Base-by-base conservation (phyloP, 2,888 invertebrate genomes). In the Drosophila testacea region DNA sequence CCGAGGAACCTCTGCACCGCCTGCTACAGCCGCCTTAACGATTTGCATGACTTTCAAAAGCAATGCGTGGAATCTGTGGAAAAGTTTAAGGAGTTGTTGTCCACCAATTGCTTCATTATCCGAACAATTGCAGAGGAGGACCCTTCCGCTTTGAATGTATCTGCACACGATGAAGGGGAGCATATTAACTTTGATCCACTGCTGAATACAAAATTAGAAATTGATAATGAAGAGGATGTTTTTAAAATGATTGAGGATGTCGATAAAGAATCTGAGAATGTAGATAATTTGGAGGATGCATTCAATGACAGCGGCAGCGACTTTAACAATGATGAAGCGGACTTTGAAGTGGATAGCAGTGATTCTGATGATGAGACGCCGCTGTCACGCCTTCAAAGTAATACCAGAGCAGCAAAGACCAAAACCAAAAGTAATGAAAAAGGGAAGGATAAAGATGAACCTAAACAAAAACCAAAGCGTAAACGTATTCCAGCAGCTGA, bases 151-250 rank as follows among this genome's bases (percentile, higher is more conserved):
- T 16, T 38, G 0, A 38, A 28, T 47, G 36, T 13, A 6, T 7
- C 46, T 3, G 16, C 22, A 1, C n/a, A n/a, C 1, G 46, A 57
- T 36, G 44, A 90, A 13, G 89, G 89, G 16, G 91, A 91, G 11
- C 77, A 78, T 10, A 61, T 81, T 1, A 83, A 83, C 57, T 91
- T 87, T 46, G 91, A 91, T 65, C 91, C 91, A 4, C 70, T 91
- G 10, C 69, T 91, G 0, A 90, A 87, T 71, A 80, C 85, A 11
- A 91, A 91, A 74, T 74, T 89, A 39, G 91, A 91, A 50, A 73
- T 91, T 34, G 91, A 90, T 27, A 90, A 90, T 55, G 91, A 91
- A 48, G 91, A 89, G 7, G 91, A 90, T 50, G 91, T 91, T 1
- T 90, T 91, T 7, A 91, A 91, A 71, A 88, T 91, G 91, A 52